phyloP scores from a whole-genome alignment of 2,888 invertebrate genomes.

The Drosophila algonquin region DNA sequence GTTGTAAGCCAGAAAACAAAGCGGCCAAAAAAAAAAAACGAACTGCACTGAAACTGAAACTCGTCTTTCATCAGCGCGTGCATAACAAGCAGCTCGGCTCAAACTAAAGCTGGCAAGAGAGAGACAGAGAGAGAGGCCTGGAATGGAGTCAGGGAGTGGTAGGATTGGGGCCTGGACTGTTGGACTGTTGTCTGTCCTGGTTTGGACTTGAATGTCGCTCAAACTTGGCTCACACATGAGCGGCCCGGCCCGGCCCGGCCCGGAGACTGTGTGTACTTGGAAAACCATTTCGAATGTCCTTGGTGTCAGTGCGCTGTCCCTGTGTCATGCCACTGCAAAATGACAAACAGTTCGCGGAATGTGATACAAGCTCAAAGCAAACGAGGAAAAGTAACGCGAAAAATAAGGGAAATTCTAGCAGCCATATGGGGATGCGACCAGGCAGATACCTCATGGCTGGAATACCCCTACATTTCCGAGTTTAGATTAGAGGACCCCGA shows the following conservation, averaged over 20 bases:
- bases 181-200: neutral
- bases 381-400: neutral
- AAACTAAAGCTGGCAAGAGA: constrained; percentile 44
- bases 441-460: neutral
- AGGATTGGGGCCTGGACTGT: neutral
- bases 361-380: constrained; percentile 41
- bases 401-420: neutral
- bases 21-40: constrained; percentile 19
- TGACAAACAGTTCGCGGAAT: constrained; percentile 68
- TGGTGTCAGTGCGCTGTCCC: constrained; percentile 46
- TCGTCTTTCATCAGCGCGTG: constrained; percentile 70
- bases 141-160: neutral
- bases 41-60: constrained; percentile 33
- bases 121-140: neutral
- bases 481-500: neutral
- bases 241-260: neutral
- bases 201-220: constrained; percentile 21
- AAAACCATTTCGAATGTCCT: constrained; percentile 60
- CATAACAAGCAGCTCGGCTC: constrained; percentile 65
- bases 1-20: constrained; percentile 37
- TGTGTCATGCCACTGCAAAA: constrained; percentile 65
- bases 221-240: constrained; percentile 33
- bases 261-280: constrained; percentile 27
- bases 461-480: neutral
- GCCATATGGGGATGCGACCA: neutral